These are phyloP conservation scores for Labrus mixtus DNA, from an alignment of 2,113 vertebrate genomes.

Conservation along the genomic window DNA sequence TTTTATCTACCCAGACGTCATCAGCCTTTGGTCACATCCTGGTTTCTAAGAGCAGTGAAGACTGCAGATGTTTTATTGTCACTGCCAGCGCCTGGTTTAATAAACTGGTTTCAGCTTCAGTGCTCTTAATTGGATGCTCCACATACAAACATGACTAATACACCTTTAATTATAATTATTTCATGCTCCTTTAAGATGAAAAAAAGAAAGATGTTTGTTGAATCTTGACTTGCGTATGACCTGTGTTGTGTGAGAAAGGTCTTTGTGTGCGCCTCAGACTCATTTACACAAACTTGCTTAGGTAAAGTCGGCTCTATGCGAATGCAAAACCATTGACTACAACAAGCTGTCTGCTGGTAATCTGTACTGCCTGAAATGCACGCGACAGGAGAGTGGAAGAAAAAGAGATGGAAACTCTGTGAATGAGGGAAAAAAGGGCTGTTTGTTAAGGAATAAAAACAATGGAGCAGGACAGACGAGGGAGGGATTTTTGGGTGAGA, in stretches of 20 bases:
- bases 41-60: no score
- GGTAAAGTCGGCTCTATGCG: constrained; percentile 52
- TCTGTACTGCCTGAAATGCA: not conserved
- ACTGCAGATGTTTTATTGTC: no score
- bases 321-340: constrained; percentile 9
- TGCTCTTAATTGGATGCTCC: no score
- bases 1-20: no score
- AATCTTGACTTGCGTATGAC: not conserved
- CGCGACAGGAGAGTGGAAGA: not conserved
- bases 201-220: no score
- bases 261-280: constrained; percentile 9
- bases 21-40: no score
- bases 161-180: no score
- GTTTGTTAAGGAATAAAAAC: not conserved
- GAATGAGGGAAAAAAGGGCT: not conserved
- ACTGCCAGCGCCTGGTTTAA: no score
- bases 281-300: constrained; percentile 62
- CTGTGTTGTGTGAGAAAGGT: not conserved
- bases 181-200: no score
- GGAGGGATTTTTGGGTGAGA: not conserved
- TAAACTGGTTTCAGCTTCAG: no score
- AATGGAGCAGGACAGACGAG: not conserved
- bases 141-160: no score
- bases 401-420: not conserved
- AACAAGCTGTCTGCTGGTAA: not conserved